Evolutionary conservation across 2,113 vertebrate species (phyloP).

Genomic region (Smithornis capensis): DNA sequence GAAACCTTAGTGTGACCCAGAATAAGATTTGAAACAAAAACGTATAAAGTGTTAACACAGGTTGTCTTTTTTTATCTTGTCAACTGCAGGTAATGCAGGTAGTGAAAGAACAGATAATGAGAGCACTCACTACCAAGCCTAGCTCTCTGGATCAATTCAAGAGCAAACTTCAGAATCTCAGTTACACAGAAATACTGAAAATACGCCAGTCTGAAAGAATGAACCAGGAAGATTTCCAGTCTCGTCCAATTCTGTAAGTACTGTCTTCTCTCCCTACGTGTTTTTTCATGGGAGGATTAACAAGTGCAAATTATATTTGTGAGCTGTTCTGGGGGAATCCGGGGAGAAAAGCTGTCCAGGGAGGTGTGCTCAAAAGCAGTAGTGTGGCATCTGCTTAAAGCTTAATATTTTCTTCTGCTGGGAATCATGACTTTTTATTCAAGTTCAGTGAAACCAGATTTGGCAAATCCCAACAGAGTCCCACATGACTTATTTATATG

Average conservation of each 20-base stretch:
- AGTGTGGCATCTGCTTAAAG: not conserved
- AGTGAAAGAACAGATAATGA: slow-evolving; percentile 99
- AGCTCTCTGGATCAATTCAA: slow-evolving; percentile 99
- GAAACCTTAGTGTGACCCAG: not conserved
- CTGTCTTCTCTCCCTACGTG: not conserved
- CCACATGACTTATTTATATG: not conserved
- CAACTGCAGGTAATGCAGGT: slow-evolving; percentile 94
- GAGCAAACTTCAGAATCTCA: slow-evolving; percentile 97
- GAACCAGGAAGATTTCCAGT: slow-evolving; percentile 99
- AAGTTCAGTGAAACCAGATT: not conserved
- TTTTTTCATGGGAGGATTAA: not conserved
- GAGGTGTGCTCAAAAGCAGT: not conserved
- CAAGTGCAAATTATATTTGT: not conserved
- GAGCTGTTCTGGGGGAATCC: not conserved
- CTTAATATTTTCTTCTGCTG: not conserved
- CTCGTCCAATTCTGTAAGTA: slow-evolving; percentile 95
- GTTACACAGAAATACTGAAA: slow-evolving; percentile 99
- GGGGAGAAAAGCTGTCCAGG: not conserved
- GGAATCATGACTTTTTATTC: not conserved
- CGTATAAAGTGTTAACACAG: not conserved
- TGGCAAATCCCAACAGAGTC: not conserved
- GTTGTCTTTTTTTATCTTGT: slow-evolving; percentile 33
- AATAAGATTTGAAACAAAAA: not conserved
- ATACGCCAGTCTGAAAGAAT: slow-evolving; percentile 99
- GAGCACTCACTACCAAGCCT: slow-evolving; percentile 96